Conservation (phyloP, 1,140 invertebrate species). For the Pantala flavescens region DNA sequence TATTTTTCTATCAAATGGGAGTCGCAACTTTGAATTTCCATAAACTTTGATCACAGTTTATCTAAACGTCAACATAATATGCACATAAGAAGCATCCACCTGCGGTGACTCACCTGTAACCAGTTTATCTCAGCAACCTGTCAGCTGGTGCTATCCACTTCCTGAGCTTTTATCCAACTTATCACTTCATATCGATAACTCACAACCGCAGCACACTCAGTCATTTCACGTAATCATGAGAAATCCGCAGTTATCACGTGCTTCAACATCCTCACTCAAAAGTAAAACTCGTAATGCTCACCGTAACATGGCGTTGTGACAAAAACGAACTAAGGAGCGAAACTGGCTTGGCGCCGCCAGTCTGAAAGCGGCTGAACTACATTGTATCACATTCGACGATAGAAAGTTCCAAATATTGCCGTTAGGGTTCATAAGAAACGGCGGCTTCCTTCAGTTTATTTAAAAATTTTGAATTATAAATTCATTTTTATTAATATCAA, state of each 20-base stretch:
- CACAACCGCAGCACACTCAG: background rate
- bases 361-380: no score
- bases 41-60: no score
- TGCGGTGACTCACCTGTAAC: conserved; percentile 3
- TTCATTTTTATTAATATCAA: no score
- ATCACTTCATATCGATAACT: conserved; percentile 2
- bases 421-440: no score
- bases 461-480: no score
- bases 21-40: no score
- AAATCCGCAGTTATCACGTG: background rate
- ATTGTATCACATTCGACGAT: no score
- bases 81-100: background rate
- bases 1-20: no score
- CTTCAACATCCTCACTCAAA: background rate
- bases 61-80: no score
- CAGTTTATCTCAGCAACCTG: background rate
- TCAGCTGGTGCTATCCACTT: conserved; percentile 4
- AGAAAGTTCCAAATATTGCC: no score
- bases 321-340: background rate
- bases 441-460: no score
- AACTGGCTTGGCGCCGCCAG: background rate
- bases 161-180: background rate
- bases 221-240: background rate
- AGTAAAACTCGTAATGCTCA: conserved; percentile 2
- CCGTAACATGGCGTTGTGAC: background rate